Evolutionary conservation across 2,113 vertebrate genomes (phyloP).

Genomic region (Cryptoleucopteryx plumbea): DNA sequence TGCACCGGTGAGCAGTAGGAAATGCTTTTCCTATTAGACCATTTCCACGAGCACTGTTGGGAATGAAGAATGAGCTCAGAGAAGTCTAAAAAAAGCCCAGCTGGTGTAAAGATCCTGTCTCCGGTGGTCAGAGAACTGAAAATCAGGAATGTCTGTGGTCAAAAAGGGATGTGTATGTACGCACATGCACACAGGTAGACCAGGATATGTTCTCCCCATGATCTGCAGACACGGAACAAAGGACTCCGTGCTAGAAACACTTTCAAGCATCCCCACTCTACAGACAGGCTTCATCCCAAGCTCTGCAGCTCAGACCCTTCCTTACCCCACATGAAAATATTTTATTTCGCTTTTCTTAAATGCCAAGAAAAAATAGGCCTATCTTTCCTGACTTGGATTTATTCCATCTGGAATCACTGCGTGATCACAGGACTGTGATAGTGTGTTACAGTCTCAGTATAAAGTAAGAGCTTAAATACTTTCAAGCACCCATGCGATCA

Average conservation of each 20-base stretch:
- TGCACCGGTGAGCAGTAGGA: slow-evolving; percentile 38
- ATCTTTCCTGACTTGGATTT: not conserved
- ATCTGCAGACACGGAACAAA: not conserved
- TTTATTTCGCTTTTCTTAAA: not conserved
- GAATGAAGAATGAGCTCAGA: slow-evolving; percentile 9
- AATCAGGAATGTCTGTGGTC: not conserved
- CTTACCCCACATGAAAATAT: not conserved
- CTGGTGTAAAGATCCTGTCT: not conserved
- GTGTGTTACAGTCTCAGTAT: not conserved
- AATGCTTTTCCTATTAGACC: slow-evolving; percentile 22
- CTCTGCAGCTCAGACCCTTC: not conserved
- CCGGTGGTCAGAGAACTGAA: not conserved
- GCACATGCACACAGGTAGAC: not conserved
- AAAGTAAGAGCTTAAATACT: not conserved
- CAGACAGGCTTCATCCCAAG: not conserved
- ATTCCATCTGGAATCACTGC: not conserved
- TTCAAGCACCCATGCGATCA: not conserved
- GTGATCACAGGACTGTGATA: not conserved
- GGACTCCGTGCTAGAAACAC: not conserved
- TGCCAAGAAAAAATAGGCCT: not conserved
- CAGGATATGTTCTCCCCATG: not conserved
- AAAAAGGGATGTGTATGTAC: not conserved
- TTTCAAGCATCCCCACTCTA: not conserved
- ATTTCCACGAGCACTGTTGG: not conserved
- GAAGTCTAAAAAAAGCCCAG: not conserved